Base-by-base conservation (phyloP, 2,888 invertebrate genomes). In the Nomada lathburiana region DNA sequence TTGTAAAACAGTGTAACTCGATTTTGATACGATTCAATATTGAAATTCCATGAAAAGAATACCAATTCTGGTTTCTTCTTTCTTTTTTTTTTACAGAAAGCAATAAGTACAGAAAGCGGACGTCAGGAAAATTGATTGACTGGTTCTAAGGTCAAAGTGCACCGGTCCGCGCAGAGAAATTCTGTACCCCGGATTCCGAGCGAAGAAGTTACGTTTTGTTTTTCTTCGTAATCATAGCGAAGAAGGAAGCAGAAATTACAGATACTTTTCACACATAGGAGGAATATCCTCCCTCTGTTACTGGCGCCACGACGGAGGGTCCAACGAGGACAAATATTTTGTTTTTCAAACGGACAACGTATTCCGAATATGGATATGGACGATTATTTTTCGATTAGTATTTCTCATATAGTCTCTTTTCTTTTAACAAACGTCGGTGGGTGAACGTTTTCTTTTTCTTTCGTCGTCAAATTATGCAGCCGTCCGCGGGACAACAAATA, bases 101-200 rank as follows among this genome's bases (percentile, higher is more conserved):
- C 23, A 62, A 63, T 80, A 81, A 79, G 73, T 74, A 79, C 68
- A 70, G 64, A 70, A 42, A 60, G 47, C 68, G 52, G 72, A 68
- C 53, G 44, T 62, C 65, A 70, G 50, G 67, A 62, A 47, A 47
- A 60, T 67, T 63, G 23, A 70, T 29, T 67, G 82, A 71, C 80
- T 82, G 80, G 67, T 55, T 80, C 80, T 82, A 67, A 75, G 55
- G 52, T 75, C 68, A 80, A 82, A 47, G 62, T 70, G 68, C 57
- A 72, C 74, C 75, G 82, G 82, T 57, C 82, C 82, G 82, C 71
- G 82, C 82, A 82, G 82, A 82, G 82, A 75, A 80, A 80, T 82
- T 82, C 80, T 62, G 82, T 75, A 80, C 52, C 80, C 82, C 75
- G 67, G 59, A 80, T 75, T 71, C 71, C 71, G 53, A 75, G 71